Conservation (phyloP, 2,888 invertebrate genomes). For the Escarpia spicata region DNA sequence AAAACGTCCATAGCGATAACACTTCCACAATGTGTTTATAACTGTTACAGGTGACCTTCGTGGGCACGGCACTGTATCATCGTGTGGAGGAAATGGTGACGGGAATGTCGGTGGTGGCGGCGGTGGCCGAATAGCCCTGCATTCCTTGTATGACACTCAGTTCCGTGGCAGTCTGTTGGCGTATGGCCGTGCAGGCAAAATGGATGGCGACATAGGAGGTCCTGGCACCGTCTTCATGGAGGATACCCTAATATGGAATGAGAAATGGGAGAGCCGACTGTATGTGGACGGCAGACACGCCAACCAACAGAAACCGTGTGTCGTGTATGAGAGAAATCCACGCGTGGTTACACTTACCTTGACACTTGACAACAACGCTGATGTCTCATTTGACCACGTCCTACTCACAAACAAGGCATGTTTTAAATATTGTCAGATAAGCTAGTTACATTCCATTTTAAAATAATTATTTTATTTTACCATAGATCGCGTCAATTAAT, state of each 20-base stretch:
- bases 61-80: neutral
- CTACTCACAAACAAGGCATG: conserved; percentile 49
- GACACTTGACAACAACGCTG: conserved; percentile 43
- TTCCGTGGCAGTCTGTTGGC: conserved; percentile 47
- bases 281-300: conserved; percentile 48
- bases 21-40: too few species aligned
- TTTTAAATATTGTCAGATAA: neutral
- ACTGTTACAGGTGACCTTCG: neutral
- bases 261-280: conserved; percentile 43
- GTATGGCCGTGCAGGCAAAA: conserved; percentile 36
- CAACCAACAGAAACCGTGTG: conserved; percentile 45
- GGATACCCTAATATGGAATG: conserved; percentile 39
- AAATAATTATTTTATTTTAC: neutral
- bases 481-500: neutral
- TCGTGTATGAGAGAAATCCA: conserved; percentile 48
- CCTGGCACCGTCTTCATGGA: conserved; percentile 53
- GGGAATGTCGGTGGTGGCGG: conserved; percentile 47
- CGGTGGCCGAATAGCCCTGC: conserved; percentile 50
- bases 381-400: conserved; percentile 50
- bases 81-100: conserved; percentile 46
- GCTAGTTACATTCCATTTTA: neutral
- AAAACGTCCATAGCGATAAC: too few species aligned
- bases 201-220: conserved; percentile 48
- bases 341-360: conserved; percentile 39
- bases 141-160: conserved; percentile 45